Evolutionary conservation across 2,797 vertebrate genomes (phyloP).

Genomic region (Gymnothorax javanicus): DNA sequence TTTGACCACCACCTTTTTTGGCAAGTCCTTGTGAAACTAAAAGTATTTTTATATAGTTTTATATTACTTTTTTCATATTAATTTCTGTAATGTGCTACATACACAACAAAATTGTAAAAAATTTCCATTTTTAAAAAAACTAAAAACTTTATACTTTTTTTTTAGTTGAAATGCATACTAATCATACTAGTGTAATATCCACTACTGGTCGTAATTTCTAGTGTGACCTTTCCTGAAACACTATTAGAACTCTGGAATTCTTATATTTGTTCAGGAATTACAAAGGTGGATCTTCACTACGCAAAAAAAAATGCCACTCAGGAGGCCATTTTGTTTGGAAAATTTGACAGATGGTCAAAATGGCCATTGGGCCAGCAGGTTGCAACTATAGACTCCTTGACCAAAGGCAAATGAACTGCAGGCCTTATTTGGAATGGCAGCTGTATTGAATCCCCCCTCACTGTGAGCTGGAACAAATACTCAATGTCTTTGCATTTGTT

Average conservation of each 20-base stretch:
- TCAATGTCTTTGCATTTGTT: not conserved
- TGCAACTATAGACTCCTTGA: not conserved
- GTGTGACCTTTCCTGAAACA: slow-evolving; percentile 1
- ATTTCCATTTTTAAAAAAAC: slow-evolving; percentile 37
- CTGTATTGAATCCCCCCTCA: not conserved
- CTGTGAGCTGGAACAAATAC: not conserved
- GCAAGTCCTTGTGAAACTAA: slow-evolving; percentile 52
- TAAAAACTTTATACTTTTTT: slow-evolving; percentile 40
- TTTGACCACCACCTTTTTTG: slow-evolving; percentile 79
- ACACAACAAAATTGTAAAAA: slow-evolving; percentile 51
- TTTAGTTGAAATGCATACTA: slow-evolving; percentile 43
- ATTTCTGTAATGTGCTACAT: slow-evolving; percentile 48
- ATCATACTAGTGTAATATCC: slow-evolving; percentile 50
- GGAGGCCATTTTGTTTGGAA: not conserved
- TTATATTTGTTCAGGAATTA: not conserved
- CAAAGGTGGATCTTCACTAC: not conserved
- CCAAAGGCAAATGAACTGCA: not conserved
- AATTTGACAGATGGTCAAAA: not conserved
- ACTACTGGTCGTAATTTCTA: not conserved
- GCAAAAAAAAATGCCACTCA: not conserved
- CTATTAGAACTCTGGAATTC: slow-evolving; percentile 8
- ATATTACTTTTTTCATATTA: slow-evolving; percentile 54
- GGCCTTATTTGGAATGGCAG: not conserved
- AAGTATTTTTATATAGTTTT: slow-evolving; percentile 59
- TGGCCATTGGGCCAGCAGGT: not conserved